Conservation (phyloP, 2,797 vertebrate genomes). For the Danio albolineatus region DNA sequence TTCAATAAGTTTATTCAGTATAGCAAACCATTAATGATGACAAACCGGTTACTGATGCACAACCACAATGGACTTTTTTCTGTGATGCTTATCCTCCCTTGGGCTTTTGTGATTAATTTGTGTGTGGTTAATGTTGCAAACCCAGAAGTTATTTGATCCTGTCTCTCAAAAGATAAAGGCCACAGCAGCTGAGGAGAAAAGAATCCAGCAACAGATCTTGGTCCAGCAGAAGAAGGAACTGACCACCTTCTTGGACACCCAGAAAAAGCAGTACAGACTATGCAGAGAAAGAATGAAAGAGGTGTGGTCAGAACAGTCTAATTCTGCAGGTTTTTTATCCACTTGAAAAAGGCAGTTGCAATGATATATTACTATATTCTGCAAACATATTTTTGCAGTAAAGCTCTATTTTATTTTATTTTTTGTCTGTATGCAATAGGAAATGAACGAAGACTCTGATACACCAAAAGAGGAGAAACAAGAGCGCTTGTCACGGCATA, state of each 20-base stretch:
- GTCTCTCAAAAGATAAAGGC: slow-evolving; percentile 85
- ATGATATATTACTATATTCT: not conserved
- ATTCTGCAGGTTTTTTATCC: too few relatives aligned
- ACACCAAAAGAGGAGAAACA: slow-evolving; percentile 99
- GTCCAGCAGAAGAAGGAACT: slow-evolving; percentile 99
- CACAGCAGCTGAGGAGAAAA: slow-evolving; percentile 92
- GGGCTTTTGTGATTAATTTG: slow-evolving; percentile 1
- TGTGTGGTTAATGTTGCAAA: not conserved
- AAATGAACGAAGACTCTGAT: slow-evolving; percentile 98
- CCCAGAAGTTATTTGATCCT: slow-evolving; percentile 5
- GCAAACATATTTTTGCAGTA: not conserved
- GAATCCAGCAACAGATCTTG: slow-evolving; percentile 98
- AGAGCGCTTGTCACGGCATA: slow-evolving; percentile 97
- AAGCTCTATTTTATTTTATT: not conserved
- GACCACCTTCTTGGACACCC: slow-evolving; percentile 98
- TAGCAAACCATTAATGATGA: slow-evolving; percentile 6
- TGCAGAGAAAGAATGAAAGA: slow-evolving; percentile 99
- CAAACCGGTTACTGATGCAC: slow-evolving; percentile 1
- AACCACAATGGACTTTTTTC: not conserved
- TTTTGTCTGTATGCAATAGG: slow-evolving; percentile 74
- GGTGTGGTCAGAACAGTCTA: slow-evolving; percentile 67
- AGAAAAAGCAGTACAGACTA: slow-evolving; percentile 99
- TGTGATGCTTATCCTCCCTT: slow-evolving; percentile 6
- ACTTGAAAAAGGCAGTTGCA: too few relatives aligned
- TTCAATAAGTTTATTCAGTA: not conserved